Evolutionary conservation across 2,113 vertebrate genomes (phyloP).

Genomic region (Callospermophilus lateralis): DNA sequence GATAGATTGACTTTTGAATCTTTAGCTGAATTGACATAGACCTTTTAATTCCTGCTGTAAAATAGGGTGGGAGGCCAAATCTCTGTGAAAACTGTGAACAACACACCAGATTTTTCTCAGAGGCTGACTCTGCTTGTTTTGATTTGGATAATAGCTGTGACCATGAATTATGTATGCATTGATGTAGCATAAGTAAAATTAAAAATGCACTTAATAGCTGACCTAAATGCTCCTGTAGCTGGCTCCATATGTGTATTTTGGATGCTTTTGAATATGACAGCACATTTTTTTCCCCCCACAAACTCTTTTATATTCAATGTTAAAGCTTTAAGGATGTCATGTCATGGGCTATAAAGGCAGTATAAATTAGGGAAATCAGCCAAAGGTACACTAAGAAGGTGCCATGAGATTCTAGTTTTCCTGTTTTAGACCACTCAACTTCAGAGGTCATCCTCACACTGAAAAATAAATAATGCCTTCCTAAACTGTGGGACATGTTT

Average conservation of each 20-base stretch:
- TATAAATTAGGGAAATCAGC: background rate
- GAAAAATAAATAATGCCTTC: conserved; percentile 2
- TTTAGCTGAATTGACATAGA: background rate
- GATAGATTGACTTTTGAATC: background rate
- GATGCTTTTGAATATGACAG: background rate
- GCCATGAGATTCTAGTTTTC: background rate
- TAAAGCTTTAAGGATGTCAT: background rate
- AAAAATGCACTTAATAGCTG: conserved; percentile 1
- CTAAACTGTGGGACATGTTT: background rate
- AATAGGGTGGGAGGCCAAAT: background rate
- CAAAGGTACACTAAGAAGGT: background rate
- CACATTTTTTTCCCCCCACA: background rate
- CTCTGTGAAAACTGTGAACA: background rate
- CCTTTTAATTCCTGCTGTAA: background rate
- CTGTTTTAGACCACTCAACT: background rate
- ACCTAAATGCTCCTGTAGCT: background rate
- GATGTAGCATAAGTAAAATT: background rate
- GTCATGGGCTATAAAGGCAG: background rate
- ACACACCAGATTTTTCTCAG: background rate
- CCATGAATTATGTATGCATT: background rate
- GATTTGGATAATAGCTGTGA: conserved; percentile 1
- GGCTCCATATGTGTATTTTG: background rate
- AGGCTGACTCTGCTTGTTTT: conserved; percentile 8
- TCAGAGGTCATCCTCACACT: background rate
- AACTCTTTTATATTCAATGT: background rate